A percentile compares a stretch with the other conserved stretches of the same genome.
phyloP scores from a whole-genome alignment of 2,797 vertebrate species.

The Hephaestus fuliginosus region DNA sequence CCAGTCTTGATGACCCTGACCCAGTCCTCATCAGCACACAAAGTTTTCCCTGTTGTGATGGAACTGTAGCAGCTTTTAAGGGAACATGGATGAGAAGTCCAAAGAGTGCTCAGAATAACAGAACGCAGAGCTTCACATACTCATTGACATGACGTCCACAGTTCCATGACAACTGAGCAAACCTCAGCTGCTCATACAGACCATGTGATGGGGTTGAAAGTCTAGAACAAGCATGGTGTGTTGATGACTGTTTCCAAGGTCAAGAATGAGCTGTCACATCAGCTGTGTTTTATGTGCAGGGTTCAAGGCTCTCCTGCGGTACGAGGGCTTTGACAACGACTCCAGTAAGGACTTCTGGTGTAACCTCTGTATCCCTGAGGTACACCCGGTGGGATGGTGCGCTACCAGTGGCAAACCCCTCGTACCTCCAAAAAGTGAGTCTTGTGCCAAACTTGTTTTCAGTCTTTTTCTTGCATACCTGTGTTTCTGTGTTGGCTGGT shows the following conservation, averaged over 20 bases:
- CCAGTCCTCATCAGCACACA: neutral
- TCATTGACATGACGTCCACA: too few relatives aligned
- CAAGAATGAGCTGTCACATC: neutral
- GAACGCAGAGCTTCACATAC: too few relatives aligned
- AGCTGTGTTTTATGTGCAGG: conserved; percentile 78
- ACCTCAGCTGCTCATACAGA: neutral
- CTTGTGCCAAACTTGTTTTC: too few relatives aligned
- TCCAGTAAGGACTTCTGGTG: conserved; percentile 96
- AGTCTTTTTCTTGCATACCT: neutral
- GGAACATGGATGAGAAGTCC: too few relatives aligned
- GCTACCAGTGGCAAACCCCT: conserved; percentile 96
- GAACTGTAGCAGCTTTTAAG: neutral
- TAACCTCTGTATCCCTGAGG: conserved; percentile 94
- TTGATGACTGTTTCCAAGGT: neutral
- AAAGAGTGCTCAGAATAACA: too few relatives aligned
- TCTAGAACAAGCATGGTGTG: neutral
- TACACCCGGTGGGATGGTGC: conserved; percentile 98
- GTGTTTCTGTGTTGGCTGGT: neutral
- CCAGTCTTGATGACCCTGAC: too few relatives aligned
- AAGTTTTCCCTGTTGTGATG: neutral
- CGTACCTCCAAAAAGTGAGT: conserved; percentile 96
- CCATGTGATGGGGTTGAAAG: neutral
- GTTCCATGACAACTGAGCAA: neutral
- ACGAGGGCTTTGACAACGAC: conserved; percentile 98
- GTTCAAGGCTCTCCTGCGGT: conserved; percentile 95